phyloP scores from a whole-genome alignment of 1,140 invertebrate genomes.

The Bombus affinis region DNA sequence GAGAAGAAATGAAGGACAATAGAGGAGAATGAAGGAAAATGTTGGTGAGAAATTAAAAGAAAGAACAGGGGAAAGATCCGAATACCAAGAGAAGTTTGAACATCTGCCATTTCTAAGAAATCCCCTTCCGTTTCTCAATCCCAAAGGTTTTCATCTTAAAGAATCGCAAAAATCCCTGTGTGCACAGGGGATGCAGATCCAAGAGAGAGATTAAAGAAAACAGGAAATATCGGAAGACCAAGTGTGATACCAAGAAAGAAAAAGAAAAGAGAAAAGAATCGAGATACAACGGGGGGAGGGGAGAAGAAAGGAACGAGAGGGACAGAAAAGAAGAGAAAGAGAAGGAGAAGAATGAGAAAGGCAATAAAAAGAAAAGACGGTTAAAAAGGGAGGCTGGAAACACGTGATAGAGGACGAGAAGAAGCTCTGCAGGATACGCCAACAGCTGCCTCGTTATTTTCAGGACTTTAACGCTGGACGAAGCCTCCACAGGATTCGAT shows the following conservation, averaged over 20 bases:
- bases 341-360: slow-evolving; percentile 47
- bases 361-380: slow-evolving; percentile 60
- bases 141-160: neutral
- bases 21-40: neutral
- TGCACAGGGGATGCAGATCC: slow-evolving; percentile 1
- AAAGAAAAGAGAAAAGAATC: slow-evolving; percentile 43
- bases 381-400: slow-evolving; percentile 18
- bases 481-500: slow-evolving; percentile 22
- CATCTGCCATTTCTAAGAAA: neutral
- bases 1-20: neutral
- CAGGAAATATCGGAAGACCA: neutral
- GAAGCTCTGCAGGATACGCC: slow-evolving; percentile 69
- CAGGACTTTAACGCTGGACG: slow-evolving; percentile 70
- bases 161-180: neutral
- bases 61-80: too few species aligned
- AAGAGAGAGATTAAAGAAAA: slow-evolving; percentile 19
- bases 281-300: slow-evolving; percentile 5
- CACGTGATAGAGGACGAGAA: slow-evolving; percentile 53
- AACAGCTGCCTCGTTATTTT: slow-evolving; percentile 77
- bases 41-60: neutral
- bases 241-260: neutral
- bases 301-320: neutral
- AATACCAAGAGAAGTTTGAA: neutral
- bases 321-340: slow-evolving; percentile 7
- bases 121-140: neutral